Conservation (phyloP, 2,797 vertebrate species). For the Hoplostethus atlanticus region DNA sequence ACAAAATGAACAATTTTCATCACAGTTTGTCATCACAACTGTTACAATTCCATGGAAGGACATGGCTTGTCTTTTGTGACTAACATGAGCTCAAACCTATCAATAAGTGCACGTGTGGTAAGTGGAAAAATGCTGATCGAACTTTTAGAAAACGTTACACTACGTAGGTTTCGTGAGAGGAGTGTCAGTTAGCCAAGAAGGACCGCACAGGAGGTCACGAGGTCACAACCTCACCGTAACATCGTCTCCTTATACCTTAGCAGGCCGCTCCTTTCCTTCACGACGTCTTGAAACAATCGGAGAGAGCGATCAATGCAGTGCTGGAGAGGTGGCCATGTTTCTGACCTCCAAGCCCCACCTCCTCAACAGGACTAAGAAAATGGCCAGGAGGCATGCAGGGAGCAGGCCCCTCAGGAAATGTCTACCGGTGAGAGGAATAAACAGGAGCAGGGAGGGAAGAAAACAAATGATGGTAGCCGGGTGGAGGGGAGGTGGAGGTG, state of each 20-base stretch:
- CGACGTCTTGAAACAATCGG: conserved; percentile 57
- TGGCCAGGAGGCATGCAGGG: conserved; percentile 61
- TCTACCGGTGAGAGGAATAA: conserved; percentile 70
- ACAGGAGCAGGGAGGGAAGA: conserved; percentile 56
- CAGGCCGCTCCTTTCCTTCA: conserved; percentile 41
- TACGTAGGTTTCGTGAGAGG: conserved; percentile 1
- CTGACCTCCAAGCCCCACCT: conserved; percentile 72
- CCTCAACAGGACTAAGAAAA: conserved; percentile 65
- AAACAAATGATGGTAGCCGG: conserved; percentile 41
- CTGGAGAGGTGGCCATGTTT: conserved; percentile 44
- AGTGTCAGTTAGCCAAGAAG: conserved; percentile 23
- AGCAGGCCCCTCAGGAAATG: conserved; percentile 66
- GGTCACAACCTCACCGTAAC: conserved; percentile 60
- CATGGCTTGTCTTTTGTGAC: too few relatives aligned
- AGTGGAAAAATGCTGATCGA: too few relatives aligned
- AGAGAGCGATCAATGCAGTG: conserved; percentile 58
- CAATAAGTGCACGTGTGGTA: too few relatives aligned
- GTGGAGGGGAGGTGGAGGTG: conserved; percentile 1
- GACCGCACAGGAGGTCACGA: conserved; percentile 45
- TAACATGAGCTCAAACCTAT: too few relatives aligned
- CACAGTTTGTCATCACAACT: too few relatives aligned
- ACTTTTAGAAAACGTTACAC: not conserved
- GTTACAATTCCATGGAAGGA: too few relatives aligned
- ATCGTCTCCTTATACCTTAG: conserved; percentile 40
- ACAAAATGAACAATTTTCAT: too few relatives aligned